phyloP scores from a whole-genome alignment of 2,888 invertebrate genomes.

The Caradrina clavipalpis region DNA sequence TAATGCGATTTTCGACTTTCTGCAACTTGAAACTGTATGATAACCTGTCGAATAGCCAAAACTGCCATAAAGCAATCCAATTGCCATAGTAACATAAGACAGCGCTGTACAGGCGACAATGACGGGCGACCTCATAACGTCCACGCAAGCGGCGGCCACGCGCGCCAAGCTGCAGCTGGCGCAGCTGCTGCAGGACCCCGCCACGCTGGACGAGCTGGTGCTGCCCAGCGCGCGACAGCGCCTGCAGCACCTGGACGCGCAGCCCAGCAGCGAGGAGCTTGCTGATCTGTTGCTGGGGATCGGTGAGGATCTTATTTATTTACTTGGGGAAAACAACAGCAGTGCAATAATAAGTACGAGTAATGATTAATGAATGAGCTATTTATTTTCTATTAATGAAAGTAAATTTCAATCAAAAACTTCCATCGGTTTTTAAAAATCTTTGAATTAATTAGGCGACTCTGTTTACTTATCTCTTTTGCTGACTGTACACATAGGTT shows the following conservation, averaged over 20 bases:
- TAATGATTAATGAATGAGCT: too few species aligned
- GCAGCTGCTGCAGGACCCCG: constrained; percentile 65
- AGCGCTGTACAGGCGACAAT: constrained; percentile 89
- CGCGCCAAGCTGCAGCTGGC: constrained; percentile 90
- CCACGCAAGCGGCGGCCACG: constrained; percentile 89
- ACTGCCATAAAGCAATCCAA: not conserved
- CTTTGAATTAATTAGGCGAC: too few species aligned
- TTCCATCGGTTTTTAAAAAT: too few species aligned
- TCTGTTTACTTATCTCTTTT: too few species aligned
- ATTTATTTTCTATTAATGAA: too few species aligned
- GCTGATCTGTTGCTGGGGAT: constrained; percentile 83
- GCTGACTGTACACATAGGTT: too few species aligned
- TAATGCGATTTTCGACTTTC: too few species aligned
- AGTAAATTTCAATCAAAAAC: too few species aligned
- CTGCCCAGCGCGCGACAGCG: constrained; percentile 78
- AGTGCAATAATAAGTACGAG: too few species aligned
- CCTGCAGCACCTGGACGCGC: constrained; percentile 72
- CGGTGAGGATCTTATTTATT: constrained; percentile 72
- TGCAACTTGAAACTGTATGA: too few species aligned
- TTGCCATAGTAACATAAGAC: constrained; percentile 34
- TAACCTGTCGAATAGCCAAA: too few species aligned
- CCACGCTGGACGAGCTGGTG: constrained; percentile 69
- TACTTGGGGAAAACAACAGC: too few species aligned
- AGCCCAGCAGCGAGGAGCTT: constrained; percentile 73
- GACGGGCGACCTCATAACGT: constrained; percentile 94